Conservation (phyloP, 1,140 invertebrate species). For the Cotesia vestalis region DNA sequence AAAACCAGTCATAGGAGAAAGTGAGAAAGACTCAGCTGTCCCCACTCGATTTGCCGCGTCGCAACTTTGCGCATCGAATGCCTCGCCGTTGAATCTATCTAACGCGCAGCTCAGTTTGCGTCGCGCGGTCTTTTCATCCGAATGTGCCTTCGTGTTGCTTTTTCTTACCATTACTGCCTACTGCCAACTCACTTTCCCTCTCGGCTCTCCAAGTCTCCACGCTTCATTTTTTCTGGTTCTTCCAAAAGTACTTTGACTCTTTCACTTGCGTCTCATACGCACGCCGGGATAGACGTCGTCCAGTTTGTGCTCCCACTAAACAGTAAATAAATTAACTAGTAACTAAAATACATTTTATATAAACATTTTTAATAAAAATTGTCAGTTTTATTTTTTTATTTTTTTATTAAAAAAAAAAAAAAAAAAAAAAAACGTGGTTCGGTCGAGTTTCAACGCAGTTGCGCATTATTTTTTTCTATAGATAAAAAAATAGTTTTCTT, state of each 20-base stretch:
- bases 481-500: too few species aligned
- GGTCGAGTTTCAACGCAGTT: too few species aligned
- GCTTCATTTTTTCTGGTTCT: neutral
- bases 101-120: slow-evolving; percentile 51
- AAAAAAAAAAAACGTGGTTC: too few species aligned
- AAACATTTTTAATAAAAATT: too few species aligned
- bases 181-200: slow-evolving; percentile 2
- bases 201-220: neutral
- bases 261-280: neutral
- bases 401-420: too few species aligned
- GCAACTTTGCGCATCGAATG: slow-evolving; percentile 10
- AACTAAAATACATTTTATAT: too few species aligned
- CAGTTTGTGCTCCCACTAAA: too few species aligned
- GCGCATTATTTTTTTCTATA: too few species aligned
- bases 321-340: too few species aligned
- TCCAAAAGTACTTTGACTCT: neutral
- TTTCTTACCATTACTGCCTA: neutral
- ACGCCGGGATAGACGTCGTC: neutral
- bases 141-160: neutral
- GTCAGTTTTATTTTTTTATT: too few species aligned
- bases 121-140: slow-evolving; percentile 10
- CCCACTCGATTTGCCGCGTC: neutral
- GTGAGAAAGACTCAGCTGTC: neutral
- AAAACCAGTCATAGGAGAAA: too few species aligned
- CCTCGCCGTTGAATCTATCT: slow-evolving; percentile 44